A percentile compares a stretch with the other conserved stretches of the same genome.
These are phyloP conservation scores for Chaitophorus viminalis DNA, from an alignment of 2,888 invertebrate species.

Conservation along the genomic window DNA sequence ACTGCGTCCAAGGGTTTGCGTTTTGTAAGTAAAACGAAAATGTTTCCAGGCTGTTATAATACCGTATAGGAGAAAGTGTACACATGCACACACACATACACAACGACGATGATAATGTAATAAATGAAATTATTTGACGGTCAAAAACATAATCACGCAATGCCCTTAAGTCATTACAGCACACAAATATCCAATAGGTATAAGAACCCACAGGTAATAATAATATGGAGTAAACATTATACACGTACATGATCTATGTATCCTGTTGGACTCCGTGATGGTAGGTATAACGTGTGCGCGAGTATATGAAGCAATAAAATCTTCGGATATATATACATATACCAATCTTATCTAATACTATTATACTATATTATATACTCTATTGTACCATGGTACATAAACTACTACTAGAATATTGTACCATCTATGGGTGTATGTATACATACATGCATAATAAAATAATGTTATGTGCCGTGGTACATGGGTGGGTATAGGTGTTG, in stretches of 20 bases:
- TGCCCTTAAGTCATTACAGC: constrained; percentile 37
- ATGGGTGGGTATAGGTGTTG: not conserved
- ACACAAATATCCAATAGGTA: not conserved
- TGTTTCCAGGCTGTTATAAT: not conserved
- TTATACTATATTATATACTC: not conserved
- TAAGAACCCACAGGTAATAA: not conserved
- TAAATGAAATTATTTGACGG: constrained; percentile 57
- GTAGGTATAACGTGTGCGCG: not conserved
- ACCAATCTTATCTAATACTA: not conserved
- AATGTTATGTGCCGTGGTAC: not conserved
- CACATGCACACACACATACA: not conserved
- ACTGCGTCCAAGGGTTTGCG: not conserved
- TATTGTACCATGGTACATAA: no score
- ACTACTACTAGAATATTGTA: not conserved
- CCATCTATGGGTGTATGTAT: not conserved
- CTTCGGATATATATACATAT: not conserved
- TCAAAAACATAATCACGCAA: constrained; percentile 54
- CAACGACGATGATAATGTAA: constrained; percentile 29
- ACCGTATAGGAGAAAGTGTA: constrained; percentile 28
- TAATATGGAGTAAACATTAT: not conserved
- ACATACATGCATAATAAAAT: no score
- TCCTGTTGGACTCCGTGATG: constrained; percentile 3
- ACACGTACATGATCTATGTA: not conserved
- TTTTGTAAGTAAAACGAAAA: constrained; percentile 26
- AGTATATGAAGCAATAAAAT: not conserved